A percentile compares a stretch with the other conserved stretches of the same genome.
phyloP scores from a whole-genome alignment of 1,140 invertebrate species.

The Holcopasites calliopsidis region DNA sequence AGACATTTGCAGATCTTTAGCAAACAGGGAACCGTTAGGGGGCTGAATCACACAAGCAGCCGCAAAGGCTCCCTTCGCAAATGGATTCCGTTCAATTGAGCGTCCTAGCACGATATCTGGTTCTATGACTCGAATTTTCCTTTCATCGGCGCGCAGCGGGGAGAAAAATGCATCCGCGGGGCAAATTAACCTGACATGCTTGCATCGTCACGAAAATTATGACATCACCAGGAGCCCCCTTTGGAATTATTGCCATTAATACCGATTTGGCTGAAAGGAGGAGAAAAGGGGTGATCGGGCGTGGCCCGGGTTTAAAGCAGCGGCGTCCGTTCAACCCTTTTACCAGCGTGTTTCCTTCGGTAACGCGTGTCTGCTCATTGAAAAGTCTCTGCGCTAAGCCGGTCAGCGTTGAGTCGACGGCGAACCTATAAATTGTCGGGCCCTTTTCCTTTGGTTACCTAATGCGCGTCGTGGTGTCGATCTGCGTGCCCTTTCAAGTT shows the following conservation, averaged over 20 bases:
- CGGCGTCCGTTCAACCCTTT: background rate
- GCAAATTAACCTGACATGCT: constrained; percentile 12
- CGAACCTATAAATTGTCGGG: constrained; percentile 25
- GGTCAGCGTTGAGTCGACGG: constrained; percentile 30
- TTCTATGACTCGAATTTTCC: background rate
- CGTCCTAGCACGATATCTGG: background rate
- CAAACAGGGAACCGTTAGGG: background rate
- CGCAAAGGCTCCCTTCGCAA: too few relatives aligned
- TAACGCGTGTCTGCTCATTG: constrained; percentile 31
- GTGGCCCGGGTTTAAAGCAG: constrained; percentile 38
- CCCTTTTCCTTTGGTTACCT: background rate
- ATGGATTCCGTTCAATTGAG: too few relatives aligned
- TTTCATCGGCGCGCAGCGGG: background rate
- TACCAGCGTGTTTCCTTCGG: background rate
- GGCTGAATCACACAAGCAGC: too few relatives aligned
- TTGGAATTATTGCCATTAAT: constrained; percentile 18
- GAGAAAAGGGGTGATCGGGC: constrained; percentile 15
- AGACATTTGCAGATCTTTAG: background rate
- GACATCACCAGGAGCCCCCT: background rate
- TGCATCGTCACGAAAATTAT: constrained; percentile 17
- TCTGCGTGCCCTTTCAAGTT: constrained; percentile 31
- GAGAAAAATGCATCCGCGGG: background rate
- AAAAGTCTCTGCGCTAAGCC: constrained; percentile 23
- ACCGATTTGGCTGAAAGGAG: constrained; percentile 36
- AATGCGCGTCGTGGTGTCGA: background rate